Conservation (phyloP, 2,113 vertebrate species). For the Callithrix jacchus region DNA sequence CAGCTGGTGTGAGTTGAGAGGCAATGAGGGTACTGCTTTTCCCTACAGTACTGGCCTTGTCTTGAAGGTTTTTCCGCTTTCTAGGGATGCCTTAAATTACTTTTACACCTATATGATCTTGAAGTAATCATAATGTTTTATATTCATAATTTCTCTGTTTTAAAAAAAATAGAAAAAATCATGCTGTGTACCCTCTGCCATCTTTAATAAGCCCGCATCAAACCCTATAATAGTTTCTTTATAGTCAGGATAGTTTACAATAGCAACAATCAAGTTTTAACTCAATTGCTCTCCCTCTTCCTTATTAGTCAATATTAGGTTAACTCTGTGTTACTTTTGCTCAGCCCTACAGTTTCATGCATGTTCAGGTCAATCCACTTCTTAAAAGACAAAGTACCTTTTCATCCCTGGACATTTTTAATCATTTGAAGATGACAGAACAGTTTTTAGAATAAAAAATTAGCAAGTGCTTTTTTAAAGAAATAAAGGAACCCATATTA, state of each 20-base stretch:
- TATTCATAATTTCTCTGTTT: neutral
- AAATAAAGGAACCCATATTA: neutral
- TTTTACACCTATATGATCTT: neutral
- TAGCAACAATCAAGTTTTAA: neutral
- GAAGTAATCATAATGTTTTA: neutral
- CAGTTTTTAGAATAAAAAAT: neutral
- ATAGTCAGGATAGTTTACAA: neutral
- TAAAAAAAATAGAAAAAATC: neutral
- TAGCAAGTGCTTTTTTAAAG: too few relatives aligned
- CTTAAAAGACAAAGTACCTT: neutral
- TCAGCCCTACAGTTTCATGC: neutral
- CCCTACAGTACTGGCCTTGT: neutral
- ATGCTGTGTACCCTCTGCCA: neutral
- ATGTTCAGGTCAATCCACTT: neutral
- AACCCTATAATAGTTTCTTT: constrained; percentile 17
- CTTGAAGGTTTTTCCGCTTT: neutral
- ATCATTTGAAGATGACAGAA: neutral
- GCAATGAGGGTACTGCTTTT: neutral
- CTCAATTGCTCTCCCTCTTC: neutral
- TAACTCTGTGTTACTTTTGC: neutral
- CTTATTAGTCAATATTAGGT: neutral
- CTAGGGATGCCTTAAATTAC: neutral
- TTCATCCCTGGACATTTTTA: neutral
- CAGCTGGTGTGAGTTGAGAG: neutral
- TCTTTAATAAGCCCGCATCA: neutral